Evolutionary conservation across 30 jellyfish, hydroid and myxozoan species (phyloP).

Genomic region (Pelagia noctiluca): DNA sequence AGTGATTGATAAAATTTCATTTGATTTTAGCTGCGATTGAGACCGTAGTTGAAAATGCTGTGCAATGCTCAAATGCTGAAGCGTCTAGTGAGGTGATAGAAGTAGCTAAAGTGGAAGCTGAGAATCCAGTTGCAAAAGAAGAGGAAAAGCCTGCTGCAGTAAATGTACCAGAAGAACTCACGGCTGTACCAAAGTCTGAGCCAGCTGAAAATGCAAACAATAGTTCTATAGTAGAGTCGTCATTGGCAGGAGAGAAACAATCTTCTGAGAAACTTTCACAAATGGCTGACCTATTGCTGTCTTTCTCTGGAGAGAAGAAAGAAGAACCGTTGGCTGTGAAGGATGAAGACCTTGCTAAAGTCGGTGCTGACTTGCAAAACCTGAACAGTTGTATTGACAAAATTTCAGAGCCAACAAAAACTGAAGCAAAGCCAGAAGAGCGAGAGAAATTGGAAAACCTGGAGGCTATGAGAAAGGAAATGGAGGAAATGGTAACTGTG

Average conservation of each 20-base stretch:
- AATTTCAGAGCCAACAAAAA: not conserved
- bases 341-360: constrained; percentile 38
- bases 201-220: not conserved
- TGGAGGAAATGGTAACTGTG: constrained; percentile 56
- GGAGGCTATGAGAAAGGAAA: constrained; percentile 60
- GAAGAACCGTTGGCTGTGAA: constrained; percentile 4
- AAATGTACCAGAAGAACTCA: not conserved
- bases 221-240: constrained; percentile 20
- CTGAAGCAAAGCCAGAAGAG: constrained; percentile 46
- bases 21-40: not conserved
- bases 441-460: constrained; percentile 51
- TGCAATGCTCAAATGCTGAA: not conserved
- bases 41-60: not conserved
- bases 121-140: not conserved
- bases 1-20: no score
- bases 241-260: constrained; percentile 3
- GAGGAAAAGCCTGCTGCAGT: not conserved
- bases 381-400: constrained; percentile 48
- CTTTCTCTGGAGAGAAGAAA: constrained; percentile 68
- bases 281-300: constrained; percentile 63
- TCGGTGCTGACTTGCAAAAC: constrained; percentile 56
- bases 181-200: constrained; percentile 4
- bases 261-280: constrained; percentile 58
- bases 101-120: not conserved
- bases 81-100: not conserved